Evolutionary conservation across 1,140 invertebrate genomes (phyloP).

Genomic region (Neodiprion pinetum): DNA sequence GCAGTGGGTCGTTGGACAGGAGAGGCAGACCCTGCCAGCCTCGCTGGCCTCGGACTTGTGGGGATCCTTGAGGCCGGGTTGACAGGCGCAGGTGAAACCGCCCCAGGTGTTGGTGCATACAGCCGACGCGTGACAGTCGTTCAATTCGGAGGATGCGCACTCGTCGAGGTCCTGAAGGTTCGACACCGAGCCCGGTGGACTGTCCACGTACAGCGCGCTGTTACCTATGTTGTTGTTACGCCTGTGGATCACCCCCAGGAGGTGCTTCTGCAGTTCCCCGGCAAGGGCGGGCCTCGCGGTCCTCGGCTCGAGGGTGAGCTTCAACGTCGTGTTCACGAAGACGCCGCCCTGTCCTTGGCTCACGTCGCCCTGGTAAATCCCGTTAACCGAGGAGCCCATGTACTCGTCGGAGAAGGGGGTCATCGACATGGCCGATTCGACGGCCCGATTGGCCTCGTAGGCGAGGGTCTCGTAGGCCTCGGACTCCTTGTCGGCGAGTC

Average conservation of each 20-base stretch:
- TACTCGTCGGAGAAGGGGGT: conserved; percentile 88
- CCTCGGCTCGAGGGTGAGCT: conserved; percentile 65
- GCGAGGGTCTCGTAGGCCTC: conserved; percentile 83
- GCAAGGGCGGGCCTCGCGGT: conserved; percentile 72
- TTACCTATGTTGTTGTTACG: conserved; percentile 86
- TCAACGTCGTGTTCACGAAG: conserved; percentile 84
- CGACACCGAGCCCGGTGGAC: conserved; percentile 76
- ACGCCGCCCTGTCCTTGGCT: conserved; percentile 73
- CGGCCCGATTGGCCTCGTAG: conserved; percentile 83
- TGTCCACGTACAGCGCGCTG: conserved; percentile 83
- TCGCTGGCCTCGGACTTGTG: conserved; percentile 69
- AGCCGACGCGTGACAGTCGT: conserved; percentile 90
- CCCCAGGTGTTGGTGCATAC: conserved; percentile 91
- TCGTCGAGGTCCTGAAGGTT: conserved; percentile 87
- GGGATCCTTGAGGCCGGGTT: conserved; percentile 78
- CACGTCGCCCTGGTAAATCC: conserved; percentile 77
- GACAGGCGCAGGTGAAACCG: conserved; percentile 86
- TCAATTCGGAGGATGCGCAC: conserved; percentile 81
- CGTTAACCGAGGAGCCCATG: conserved; percentile 80
- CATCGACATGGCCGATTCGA: conserved; percentile 90
- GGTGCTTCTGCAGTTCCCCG: conserved; percentile 80
- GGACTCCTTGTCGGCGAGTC: conserved; percentile 76
- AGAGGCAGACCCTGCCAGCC: conserved; percentile 76
- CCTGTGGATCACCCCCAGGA: conserved; percentile 82
- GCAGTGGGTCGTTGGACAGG: conserved; percentile 80